Base-by-base conservation (phyloP, 92 coral and sea anemone genomes). In the Epizoanthus stellaris region DNA sequence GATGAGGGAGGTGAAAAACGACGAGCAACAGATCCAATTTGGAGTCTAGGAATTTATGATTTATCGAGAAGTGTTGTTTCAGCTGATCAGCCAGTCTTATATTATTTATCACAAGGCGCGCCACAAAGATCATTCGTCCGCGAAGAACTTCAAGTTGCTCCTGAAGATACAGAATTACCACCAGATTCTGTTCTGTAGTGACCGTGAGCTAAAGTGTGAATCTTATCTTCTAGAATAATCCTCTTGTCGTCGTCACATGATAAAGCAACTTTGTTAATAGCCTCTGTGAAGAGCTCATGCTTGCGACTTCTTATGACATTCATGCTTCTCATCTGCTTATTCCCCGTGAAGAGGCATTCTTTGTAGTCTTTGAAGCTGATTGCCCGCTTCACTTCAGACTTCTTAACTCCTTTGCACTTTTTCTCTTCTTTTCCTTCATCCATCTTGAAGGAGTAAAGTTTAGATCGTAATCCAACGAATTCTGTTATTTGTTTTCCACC, bases 391-490 rank as follows among this genome's bases (percentile, higher is more conserved):
- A 65, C 64, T 14, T 82, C 87, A 0, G 85, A 70, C 49, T 61
- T 88, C 54, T 76, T 85, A 0, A 89, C 76, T 2, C 92, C 92
- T 62, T 89, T 89, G 49, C 88, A 79, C 52, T 52, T 84, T 75
- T 76, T 89, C 52, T 89, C 88, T 64, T 70, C 91, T 34, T 79
- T 57, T 14, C 53, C 85, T 61, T 76, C 86, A 47, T 76, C 82
- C 67, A 75, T 76, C 23, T 76, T n/a, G 87, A 53, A 82, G 0
- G 84, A 25, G 65, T 88, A 88, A 6, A 87, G 82, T 45, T 87
- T 87, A 0, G 88, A 72, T 19, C 91, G 58, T 42, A 88, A 65
- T 10, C 91, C 91, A 7, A 88, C 80, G 61, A 90, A 90, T 3
- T 86, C 90, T 5, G 53, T 64, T 2, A 76, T 90, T 25, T 71